Evolutionary conservation across 2,797 vertebrate genomes (phyloP).

Genomic region (Eulemur rubriventer): DNA sequence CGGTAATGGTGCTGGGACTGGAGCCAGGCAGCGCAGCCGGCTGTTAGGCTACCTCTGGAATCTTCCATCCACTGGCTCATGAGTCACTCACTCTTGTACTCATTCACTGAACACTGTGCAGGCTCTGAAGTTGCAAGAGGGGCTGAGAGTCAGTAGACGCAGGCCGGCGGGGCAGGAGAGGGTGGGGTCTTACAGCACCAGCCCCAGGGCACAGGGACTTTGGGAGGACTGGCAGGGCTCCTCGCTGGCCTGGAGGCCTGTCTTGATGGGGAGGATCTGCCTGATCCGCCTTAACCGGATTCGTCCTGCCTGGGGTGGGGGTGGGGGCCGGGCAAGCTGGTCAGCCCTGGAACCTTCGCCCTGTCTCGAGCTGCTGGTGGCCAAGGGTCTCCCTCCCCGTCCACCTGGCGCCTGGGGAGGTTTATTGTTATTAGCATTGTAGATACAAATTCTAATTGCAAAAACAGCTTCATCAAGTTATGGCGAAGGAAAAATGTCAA

Average conservation of each 20-base stretch:
- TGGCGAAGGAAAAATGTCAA: fast-evolving
- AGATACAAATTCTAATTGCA: neutral
- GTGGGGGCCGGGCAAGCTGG: neutral
- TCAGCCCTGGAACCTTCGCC: neutral
- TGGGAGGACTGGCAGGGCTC: neutral
- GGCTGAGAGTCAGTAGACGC: neutral
- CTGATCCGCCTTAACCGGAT: neutral
- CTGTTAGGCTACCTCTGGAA: neutral
- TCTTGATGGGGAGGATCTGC: neutral
- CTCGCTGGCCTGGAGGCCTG: too few species aligned
- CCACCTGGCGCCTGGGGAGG: too few species aligned
- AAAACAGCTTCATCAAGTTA: too few species aligned
- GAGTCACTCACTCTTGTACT: neutral
- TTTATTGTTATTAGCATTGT: neutral
- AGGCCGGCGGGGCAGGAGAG: neutral
- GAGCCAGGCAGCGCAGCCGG: neutral
- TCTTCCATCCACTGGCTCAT: neutral
- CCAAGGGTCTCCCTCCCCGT: neutral
- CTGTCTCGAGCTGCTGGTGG: fast-evolving
- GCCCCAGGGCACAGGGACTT: neutral
- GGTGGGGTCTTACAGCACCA: neutral
- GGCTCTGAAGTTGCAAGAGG: neutral
- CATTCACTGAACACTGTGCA: neutral
- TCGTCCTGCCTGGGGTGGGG: neutral
- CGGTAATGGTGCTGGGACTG: neutral